Evolutionary conservation across 2,888 invertebrate species (phyloP).

Genomic region (Himalopsyche tibetana): DNA sequence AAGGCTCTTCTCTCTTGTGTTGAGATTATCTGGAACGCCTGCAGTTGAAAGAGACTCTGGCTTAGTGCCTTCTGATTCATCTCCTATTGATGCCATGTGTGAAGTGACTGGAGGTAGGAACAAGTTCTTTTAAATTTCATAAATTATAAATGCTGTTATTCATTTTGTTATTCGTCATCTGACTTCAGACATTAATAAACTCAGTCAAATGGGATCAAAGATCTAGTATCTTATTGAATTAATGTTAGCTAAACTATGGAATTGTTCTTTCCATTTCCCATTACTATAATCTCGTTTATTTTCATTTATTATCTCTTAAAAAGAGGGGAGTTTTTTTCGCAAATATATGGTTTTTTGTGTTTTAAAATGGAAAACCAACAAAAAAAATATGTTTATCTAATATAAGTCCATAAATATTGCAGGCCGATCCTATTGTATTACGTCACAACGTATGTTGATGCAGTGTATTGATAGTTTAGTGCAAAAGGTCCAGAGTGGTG

Average conservation of each 20-base stretch:
- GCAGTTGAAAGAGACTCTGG: conserved; percentile 91
- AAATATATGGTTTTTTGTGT: neutral
- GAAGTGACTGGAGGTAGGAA: conserved; percentile 95
- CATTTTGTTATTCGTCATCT: too few species aligned
- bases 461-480: conserved; percentile 98
- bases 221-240: neutral
- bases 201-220: neutral
- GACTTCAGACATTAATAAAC: neutral
- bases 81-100: conserved; percentile 98
- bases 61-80: conserved; percentile 93
- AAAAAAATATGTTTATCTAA: neutral
- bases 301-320: neutral
- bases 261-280: too few species aligned
- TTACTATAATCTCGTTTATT: neutral
- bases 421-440: conserved; percentile 96
- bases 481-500: conserved; percentile 97
- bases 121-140: neutral
- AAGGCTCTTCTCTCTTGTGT: conserved; percentile 94
- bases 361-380: conserved; percentile 13
- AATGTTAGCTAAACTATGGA: too few species aligned
- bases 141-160: neutral
- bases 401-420: conserved; percentile 62
- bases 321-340: neutral
- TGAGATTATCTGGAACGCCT: conserved; percentile 94
- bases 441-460: conserved; percentile 95